Evolutionary conservation across 2,113 vertebrate species (phyloP), one percentile per base, ranked within the genome.

Genomic region (Numida meleagris): DNA sequence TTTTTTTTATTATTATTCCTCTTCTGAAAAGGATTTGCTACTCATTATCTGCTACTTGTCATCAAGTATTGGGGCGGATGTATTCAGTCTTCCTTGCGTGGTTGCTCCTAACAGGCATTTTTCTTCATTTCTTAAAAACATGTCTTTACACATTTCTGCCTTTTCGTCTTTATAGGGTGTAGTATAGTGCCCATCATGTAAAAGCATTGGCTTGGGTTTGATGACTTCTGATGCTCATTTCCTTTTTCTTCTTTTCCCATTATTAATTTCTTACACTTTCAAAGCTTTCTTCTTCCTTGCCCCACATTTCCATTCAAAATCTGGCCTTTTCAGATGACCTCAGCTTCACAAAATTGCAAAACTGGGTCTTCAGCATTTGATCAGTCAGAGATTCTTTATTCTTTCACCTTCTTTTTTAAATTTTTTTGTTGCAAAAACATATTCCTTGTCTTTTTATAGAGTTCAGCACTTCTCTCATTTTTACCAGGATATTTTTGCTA

Each of bases 401-500:
- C 62, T 59, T 77, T 55, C 59, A 55, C 19, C 12, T 61, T 65
- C 8, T 55, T 4, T 12, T 59, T 55, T 55, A 27, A 40, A 19
- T 27, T 67, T 74, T 40, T 59, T 91, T 68, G 2, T 36, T 62
- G 9, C 63, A 42, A 59, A 91, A 89, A 20, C 6, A 0, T 46
- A 45, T 25, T 27, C 59, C 2, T 76, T 27, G 14, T 53, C 27
- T 58, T 43, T 27, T 86, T 8, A 2, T 55, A 19, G 43, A 86
- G 10, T 80, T 82, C 42, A 86, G 27, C 31, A 38, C 14, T 71
- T 46, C 29, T 50, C 12, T 88, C 8, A 67, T 43, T 86, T 29
- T 93, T 62, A 48, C 38, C 89, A 63, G 65, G 70, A 58, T 83
- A 83, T 74, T 95, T 90, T 90, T 71, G 38, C 24, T 81, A 14